phyloP scores from a whole-genome alignment of 2,888 invertebrate genomes.

The Melolontha melolontha region DNA sequence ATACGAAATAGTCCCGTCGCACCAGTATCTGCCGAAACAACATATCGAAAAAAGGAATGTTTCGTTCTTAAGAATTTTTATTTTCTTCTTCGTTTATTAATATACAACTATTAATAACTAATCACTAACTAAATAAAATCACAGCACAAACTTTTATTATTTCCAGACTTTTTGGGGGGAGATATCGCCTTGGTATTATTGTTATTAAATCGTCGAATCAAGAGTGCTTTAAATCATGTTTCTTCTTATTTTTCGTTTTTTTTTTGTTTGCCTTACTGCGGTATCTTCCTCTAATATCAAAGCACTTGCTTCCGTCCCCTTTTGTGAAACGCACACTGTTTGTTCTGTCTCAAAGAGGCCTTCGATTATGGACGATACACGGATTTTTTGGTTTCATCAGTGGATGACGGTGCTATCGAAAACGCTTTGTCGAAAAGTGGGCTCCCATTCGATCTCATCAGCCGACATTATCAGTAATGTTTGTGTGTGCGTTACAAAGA shows the following conservation, averaged over 20 bases:
- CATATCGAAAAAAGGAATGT: not conserved
- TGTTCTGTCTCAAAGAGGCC: not conserved
- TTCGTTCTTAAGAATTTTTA: not conserved
- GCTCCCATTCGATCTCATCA: slow-evolving; percentile 1
- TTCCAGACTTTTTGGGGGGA: not conserved
- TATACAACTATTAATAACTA: not conserved
- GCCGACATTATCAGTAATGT: slow-evolving; percentile 17
- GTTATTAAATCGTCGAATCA: not conserved
- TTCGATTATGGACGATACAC: not conserved
- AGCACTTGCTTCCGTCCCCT: too few species aligned
- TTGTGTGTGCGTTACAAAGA: slow-evolving; percentile 31
- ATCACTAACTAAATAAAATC: slow-evolving; percentile 23
- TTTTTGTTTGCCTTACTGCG: too few species aligned
- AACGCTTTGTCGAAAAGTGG: slow-evolving; percentile 9
- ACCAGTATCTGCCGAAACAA: slow-evolving; percentile 2
- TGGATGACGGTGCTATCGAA: not conserved
- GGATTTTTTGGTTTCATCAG: slow-evolving; percentile 12
- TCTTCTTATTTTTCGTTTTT: not conserved
- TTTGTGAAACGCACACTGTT: not conserved
- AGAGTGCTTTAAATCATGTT: slow-evolving; percentile 1
- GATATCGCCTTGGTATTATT: not conserved
- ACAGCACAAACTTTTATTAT: slow-evolving; percentile 16
- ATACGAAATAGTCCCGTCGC: not conserved
- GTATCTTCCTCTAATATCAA: too few species aligned
- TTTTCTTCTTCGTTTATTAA: too few species aligned